Percentiles rank a stretch among this genome's conserved stretches.
phyloP scores from a whole-genome alignment of 2,113 vertebrate genomes.

The Oreochromis niloticus region DNA sequence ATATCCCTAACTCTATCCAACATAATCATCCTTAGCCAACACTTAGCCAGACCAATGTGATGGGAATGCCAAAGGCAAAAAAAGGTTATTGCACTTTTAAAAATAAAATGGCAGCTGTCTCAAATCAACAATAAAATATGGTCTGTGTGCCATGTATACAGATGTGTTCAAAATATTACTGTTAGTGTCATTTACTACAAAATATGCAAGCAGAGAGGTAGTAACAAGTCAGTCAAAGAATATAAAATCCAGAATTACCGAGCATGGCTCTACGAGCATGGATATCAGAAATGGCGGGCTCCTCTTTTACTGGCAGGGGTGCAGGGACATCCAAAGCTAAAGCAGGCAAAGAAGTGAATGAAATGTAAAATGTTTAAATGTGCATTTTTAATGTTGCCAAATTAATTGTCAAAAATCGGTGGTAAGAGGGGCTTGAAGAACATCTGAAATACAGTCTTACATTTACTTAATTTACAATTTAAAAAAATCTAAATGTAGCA shows the following conservation, averaged over 20 bases:
- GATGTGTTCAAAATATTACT: background rate
- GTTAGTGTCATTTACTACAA: background rate
- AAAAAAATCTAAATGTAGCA: background rate
- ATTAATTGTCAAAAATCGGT: background rate
- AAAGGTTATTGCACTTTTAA: background rate
- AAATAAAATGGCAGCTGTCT: background rate
- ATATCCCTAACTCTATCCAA: background rate
- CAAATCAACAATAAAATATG: background rate
- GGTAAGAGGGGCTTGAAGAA: background rate
- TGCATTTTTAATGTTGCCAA: background rate
- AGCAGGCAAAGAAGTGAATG: background rate
- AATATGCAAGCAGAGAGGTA: background rate
- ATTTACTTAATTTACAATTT: background rate
- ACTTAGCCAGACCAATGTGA: background rate
- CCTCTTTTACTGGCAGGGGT: constrained; percentile 62
- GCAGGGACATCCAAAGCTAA: constrained; percentile 44
- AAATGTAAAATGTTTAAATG: background rate
- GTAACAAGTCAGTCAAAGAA: background rate
- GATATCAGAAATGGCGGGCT: background rate
- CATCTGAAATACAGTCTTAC: background rate
- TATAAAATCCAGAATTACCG: constrained; percentile 64
- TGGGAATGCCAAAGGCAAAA: background rate
- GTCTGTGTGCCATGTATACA: background rate
- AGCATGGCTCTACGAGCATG: constrained; percentile 48
- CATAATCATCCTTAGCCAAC: background rate